Conservation (phyloP, 2,797 vertebrate species). For the Propithecus perrieri region DNA sequence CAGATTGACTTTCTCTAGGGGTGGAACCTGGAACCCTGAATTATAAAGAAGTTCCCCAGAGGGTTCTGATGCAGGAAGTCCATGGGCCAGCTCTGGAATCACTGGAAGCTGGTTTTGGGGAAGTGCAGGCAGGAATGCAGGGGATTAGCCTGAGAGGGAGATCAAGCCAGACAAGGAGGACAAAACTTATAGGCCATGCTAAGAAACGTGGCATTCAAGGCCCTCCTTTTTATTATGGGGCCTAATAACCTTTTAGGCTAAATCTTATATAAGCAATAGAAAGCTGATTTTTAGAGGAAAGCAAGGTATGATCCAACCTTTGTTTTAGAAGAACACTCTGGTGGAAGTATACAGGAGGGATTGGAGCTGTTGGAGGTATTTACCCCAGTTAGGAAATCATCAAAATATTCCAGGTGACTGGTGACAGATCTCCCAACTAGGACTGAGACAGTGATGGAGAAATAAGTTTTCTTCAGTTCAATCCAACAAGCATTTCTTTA, state of each 20-base stretch:
- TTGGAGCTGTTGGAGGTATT: not conserved
- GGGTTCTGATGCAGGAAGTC: not conserved
- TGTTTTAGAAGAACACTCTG: constrained; percentile 34
- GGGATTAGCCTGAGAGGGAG: not conserved
- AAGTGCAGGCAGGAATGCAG: not conserved
- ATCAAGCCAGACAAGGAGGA: not conserved
- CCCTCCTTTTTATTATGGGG: not conserved
- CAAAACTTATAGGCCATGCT: not conserved
- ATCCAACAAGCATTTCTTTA: not conserved
- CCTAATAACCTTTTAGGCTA: not conserved
- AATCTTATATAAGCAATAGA: not conserved
- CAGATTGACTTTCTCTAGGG: not conserved
- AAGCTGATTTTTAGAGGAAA: constrained; percentile 1
- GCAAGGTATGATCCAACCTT: not conserved
- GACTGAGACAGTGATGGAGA: not conserved
- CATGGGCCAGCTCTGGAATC: not conserved
- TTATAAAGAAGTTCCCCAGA: not conserved
- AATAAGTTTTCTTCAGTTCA: not conserved
- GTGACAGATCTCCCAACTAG: not conserved
- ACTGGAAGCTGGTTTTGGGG: not conserved
- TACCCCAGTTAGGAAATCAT: not conserved
- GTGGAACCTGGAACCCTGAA: not conserved
- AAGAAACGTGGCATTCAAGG: not conserved
- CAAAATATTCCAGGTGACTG: not conserved
- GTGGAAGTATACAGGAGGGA: not conserved